Evolutionary conservation across 2,888 invertebrate genomes (phyloP), one percentile per base, ranked within the genome.

Genomic region (Shargacucullia verbasci): DNA sequence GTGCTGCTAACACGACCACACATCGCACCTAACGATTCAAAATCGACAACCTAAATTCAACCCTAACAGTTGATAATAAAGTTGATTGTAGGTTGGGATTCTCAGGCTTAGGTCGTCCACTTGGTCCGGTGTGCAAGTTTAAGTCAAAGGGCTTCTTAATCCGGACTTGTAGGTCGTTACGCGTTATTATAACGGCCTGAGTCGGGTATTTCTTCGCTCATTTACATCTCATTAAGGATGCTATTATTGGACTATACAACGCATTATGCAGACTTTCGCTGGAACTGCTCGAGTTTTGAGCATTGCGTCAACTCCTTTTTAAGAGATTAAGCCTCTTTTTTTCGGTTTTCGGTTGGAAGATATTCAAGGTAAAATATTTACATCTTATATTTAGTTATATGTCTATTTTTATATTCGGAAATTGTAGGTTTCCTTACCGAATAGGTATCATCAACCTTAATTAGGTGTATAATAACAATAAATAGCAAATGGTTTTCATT

Each of bases 91-190:
- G 48, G 35, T 31, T 70, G 73, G 34, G 10, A 53, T 52, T 53
- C 49, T 59, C 40, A 40, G 63, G 72, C 65, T 78, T 82, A 78
- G 81, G 84, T 85, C 78, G 90, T 84, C 80, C 79, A 87, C 82
- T 87, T 86, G 84, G 85, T 83, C 79, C 83, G 82, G 84, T 85
- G 84, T 78, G 82, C 84, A 90, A 90, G 89, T 90, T 90, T 90
- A 91, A 93, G 92, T 92, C 92, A 91, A 92, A 91, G 89, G 94
- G 94, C 91, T 94, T 94, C 94, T 92, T 94, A 94, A 94, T 94
- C 94, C 94, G 87, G 93, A 87, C 92, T 94, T 92, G 92, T 93
- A 92, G 92, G 94, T 93, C 91, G 94, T 94, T 94, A 94, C 92
- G 94, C 90, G 92, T 94, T 94, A 94, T 94, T 92, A 94, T 94